These are phyloP conservation scores for Aix galericulata DNA, from an alignment of 2,113 vertebrate genomes.

Conservation along the genomic window DNA sequence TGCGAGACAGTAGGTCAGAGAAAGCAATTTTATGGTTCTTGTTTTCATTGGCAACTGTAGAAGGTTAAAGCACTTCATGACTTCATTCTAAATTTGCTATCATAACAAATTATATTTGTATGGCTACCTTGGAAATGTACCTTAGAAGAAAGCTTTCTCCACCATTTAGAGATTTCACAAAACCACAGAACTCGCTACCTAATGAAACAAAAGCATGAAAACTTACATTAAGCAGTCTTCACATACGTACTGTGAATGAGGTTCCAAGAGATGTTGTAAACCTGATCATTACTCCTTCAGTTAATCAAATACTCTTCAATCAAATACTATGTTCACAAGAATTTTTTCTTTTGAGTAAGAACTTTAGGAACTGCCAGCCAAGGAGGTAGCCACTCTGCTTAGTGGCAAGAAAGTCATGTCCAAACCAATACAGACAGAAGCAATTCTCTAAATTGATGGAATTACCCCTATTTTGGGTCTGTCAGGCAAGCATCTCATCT, in stretches of 20 bases:
- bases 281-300: not conserved
- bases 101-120: conserved; percentile 54
- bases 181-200: not conserved
- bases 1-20: conserved; percentile 48
- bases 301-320: not conserved
- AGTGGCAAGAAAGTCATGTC: not conserved
- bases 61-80: conserved; percentile 60
- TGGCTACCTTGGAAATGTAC: not conserved
- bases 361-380: not conserved
- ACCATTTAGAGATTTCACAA: not conserved
- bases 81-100: conserved; percentile 49
- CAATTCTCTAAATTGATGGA: not conserved
- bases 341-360: not conserved
- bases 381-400: not conserved
- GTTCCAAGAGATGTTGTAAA: not conserved
- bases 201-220: not conserved
- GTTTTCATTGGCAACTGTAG: conserved; percentile 73
- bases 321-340: not conserved
- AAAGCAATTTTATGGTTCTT: conserved; percentile 63
- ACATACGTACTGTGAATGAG: not conserved
- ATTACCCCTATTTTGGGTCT: not conserved
- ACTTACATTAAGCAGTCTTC: not conserved
- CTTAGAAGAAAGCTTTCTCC: not conserved
- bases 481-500: not conserved
- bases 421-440: not conserved